Evolutionary conservation across 2,888 invertebrate genomes (phyloP).

Genomic region (Leptinotarsa tumamoca): DNA sequence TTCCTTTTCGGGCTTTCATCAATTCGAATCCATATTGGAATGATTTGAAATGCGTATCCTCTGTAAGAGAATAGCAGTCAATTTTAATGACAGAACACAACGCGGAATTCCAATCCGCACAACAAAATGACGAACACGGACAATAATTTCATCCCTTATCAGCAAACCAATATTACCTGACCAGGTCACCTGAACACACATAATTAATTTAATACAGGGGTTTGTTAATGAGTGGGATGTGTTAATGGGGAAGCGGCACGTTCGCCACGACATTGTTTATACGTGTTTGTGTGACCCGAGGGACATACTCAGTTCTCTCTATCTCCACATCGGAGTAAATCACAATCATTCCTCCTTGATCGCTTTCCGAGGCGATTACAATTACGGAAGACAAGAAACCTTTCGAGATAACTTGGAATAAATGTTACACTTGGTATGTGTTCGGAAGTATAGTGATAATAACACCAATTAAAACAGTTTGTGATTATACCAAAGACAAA

Average conservation of each 20-base stretch:
- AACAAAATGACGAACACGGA: conserved; percentile 20
- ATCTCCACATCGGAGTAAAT: conserved; percentile 9
- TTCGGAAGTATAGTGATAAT: neutral
- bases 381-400: neutral
- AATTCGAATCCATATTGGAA: no score
- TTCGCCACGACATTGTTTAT: conserved; percentile 39
- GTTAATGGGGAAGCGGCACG: conserved; percentile 42
- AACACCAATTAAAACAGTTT: no score
- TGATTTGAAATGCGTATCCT: no score
- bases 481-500: no score
- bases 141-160: conserved; percentile 40
- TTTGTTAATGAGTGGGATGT: conserved; percentile 45
- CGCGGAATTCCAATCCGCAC: conserved; percentile 13
- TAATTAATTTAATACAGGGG: conserved; percentile 44
- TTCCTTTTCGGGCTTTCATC: no score
- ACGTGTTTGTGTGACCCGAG: conserved; percentile 39
- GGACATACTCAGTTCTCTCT: conserved; percentile 31
- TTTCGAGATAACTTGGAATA: neutral
- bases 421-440: neutral
- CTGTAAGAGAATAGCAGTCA: no score
- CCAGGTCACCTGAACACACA: conserved; percentile 44
- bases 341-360: conserved; percentile 15
- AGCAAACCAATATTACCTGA: conserved; percentile 30
- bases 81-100: conserved; percentile 17
- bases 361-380: conserved; percentile 5